Evolutionary conservation across 1,140 invertebrate species (phyloP), one percentile per base, ranked within the genome.

Genomic region (Hormaphis cornu): DNA sequence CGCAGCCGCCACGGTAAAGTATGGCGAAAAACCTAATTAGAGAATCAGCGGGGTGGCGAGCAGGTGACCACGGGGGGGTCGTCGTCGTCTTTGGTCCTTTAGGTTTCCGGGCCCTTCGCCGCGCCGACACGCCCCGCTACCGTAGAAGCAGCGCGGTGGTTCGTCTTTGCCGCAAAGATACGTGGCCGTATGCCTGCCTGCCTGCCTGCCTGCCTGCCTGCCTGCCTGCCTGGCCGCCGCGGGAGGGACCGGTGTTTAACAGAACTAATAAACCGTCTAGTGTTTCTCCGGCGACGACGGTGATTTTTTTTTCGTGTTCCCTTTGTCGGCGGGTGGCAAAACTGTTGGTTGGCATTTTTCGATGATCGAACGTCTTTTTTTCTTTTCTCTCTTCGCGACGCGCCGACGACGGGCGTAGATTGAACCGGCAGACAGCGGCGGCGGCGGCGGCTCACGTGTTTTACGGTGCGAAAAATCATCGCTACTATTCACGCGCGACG

Each of bases 261-360:
- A 66, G 61, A 66, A 66, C 61, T 35, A 66, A 66, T 66, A 66
- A 35, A 48, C 61, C 61, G 61, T 66, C 61, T 66, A 66, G 28
- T 63, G 20, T 44, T 63, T 44, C 24, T 24, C 26, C 42, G 40
- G 18, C 12, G 26, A 30, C 12, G 42, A 6, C 26, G 40, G 18
- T 10, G 48, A 7, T n/a, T 53, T 30, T 14, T 56, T 61, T 22
- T 24, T 5, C 0, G 22, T 40, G 22, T 7, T 22, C 22, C 33
- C 59, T 63, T 63, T 63, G 59, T 63, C 42, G 59, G 59, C 44
- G 59, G 59, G 59, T 63, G 59, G 59, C 59, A 63, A 63, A 63
- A 63, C 59, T 63, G 26, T 46, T 10, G 40, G 59, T 48, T 33
- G n/a, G 42, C 44, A 63, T 20, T n/a, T n/a, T 48, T 33, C 28